These are phyloP conservation scores for Columba livia DNA, from an alignment of 2,113 vertebrate genomes.

Conservation along the genomic window DNA sequence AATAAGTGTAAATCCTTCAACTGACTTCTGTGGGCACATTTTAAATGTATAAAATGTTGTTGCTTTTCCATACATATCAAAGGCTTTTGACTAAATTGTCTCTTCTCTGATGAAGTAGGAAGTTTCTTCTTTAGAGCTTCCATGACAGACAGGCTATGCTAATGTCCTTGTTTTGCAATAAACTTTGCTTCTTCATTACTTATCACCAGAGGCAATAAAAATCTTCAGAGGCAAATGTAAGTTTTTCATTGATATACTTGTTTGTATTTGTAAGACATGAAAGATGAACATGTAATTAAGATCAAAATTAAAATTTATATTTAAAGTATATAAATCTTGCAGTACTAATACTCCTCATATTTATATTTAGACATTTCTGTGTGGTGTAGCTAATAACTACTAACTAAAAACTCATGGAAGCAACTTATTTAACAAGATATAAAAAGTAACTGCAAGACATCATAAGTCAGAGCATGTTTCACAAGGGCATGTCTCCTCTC, in stretches of 20 bases:
- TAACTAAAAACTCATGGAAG: constrained; percentile 55
- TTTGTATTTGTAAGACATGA: constrained; percentile 74
- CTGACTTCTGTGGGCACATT: constrained; percentile 25
- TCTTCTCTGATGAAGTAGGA: constrained; percentile 56
- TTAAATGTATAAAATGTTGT: constrained; percentile 34
- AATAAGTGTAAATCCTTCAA: constrained; percentile 1
- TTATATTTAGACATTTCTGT: constrained; percentile 66
- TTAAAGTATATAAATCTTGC: constrained; percentile 69
- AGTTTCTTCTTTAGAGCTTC: constrained; percentile 66
- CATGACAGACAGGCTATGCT: constrained; percentile 59
- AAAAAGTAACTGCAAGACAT: constrained; percentile 40
- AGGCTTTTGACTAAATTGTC: constrained; percentile 65
- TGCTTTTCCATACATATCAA: constrained; percentile 60
- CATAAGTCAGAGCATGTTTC: constrained; percentile 53
- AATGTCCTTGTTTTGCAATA: constrained; percentile 66
- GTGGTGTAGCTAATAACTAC: constrained; percentile 60
- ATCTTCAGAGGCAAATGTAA: constrained; percentile 72
- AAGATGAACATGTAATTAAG: constrained; percentile 71
- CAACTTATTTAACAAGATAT: constrained; percentile 61
- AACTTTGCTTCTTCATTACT: constrained; percentile 71
- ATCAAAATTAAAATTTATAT: constrained; percentile 74
- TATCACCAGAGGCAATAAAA: constrained; percentile 72
- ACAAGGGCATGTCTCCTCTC: constrained; percentile 21
- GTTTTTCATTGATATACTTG: constrained; percentile 73
- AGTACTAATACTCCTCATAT: constrained; percentile 45